Conservation (phyloP, 2,888 invertebrate species). For the Cybosia mesomella region DNA sequence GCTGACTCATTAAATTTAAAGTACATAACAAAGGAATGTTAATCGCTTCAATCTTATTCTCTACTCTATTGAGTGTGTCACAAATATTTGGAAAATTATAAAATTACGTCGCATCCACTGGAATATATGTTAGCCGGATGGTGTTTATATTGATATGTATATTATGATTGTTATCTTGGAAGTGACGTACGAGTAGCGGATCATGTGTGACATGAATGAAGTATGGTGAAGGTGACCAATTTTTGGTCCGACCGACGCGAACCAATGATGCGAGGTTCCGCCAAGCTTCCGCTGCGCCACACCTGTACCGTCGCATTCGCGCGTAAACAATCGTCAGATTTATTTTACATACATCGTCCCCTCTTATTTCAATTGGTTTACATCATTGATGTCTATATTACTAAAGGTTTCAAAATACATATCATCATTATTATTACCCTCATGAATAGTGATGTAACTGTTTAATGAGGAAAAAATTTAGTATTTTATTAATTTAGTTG, state of each 20-base stretch:
- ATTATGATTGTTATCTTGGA: slow-evolving; percentile 58
- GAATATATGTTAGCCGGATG: neutral
- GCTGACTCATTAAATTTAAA: slow-evolving; percentile 45
- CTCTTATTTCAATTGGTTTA: slow-evolving; percentile 38
- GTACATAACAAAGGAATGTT: slow-evolving; percentile 37
- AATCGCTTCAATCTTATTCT: slow-evolving; percentile 26
- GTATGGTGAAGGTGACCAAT: slow-evolving; percentile 67
- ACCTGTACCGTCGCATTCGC: slow-evolving; percentile 68
- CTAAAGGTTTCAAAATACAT: neutral
- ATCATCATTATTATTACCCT: slow-evolving; percentile 24
- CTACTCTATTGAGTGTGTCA: slow-evolving; percentile 10
- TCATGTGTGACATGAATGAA: slow-evolving; percentile 73
- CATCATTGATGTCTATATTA: too few relatives aligned
- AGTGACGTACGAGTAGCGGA: slow-evolving; percentile 59
- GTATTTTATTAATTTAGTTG: neutral
- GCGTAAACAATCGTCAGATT: slow-evolving; percentile 81
- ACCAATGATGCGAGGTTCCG: slow-evolving; percentile 85
- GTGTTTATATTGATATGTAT: slow-evolving; percentile 16
- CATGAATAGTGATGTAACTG: slow-evolving; percentile 32
- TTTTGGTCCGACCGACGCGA: slow-evolving; percentile 67
- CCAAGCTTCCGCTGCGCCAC: slow-evolving; percentile 70
- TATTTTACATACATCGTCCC: slow-evolving; percentile 65
- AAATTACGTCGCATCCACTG: neutral
- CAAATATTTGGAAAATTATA: neutral
- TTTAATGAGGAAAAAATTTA: slow-evolving; percentile 4